These are phyloP conservation scores for Aleiodes alternator DNA, from an alignment of 2,888 invertebrate species.

Conservation along the genomic window DNA sequence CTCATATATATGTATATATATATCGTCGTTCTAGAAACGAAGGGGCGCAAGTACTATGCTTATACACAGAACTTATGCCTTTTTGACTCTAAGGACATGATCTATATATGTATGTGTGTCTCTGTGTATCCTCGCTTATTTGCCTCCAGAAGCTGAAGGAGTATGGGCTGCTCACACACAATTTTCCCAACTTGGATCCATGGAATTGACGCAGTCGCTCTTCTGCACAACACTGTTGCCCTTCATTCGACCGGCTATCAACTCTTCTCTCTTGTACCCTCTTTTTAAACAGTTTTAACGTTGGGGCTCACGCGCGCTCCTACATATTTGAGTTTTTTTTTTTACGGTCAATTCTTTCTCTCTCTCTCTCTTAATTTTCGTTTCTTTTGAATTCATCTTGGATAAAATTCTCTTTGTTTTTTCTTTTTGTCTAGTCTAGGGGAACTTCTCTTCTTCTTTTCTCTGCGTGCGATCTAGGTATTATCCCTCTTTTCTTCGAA, in stretches of 20 bases:
- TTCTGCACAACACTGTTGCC: conserved; percentile 33
- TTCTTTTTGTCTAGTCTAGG: too few species aligned
- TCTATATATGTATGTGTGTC: too few species aligned
- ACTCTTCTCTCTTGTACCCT: neutral
- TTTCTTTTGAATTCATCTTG: neutral
- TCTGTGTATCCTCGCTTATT: conserved; percentile 23
- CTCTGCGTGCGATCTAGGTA: too few species aligned
- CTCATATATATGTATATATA: too few species aligned
- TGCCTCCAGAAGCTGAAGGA: conserved; percentile 12
- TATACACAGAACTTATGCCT: too few species aligned
- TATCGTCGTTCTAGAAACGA: too few species aligned
- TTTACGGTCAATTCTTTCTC: neutral
- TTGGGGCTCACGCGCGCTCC: conserved; percentile 35
- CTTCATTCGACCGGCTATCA: conserved; percentile 43
- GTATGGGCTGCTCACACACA: neutral
- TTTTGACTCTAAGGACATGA: too few species aligned
- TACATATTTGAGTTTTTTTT: neutral
- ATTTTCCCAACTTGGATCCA: conserved; percentile 43
- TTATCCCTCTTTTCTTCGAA: too few species aligned
- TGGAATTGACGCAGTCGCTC: conserved; percentile 55
- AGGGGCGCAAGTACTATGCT: too few species aligned
- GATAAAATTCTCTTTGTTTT: neutral
- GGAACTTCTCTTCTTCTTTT: too few species aligned
- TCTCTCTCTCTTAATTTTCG: neutral
- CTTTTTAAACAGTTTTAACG: conserved; percentile 46